phyloP scores from a whole-genome alignment of 2,888 invertebrate genomes.

The Clusia tigrina region DNA sequence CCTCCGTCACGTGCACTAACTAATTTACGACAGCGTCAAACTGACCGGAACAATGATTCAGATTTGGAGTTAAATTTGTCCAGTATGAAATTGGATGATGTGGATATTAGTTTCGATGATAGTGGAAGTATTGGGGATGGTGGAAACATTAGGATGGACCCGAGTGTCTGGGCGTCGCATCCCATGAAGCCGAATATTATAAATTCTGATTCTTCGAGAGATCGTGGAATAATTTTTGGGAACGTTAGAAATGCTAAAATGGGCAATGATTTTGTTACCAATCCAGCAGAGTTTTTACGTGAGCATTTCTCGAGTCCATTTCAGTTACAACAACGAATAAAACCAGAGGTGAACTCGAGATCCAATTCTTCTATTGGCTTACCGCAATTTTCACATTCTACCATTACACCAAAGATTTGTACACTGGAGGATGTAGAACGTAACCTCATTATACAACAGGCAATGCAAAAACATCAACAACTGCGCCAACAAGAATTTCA shows the following conservation, averaged over 20 bases:
- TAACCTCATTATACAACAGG: conserved; percentile 60
- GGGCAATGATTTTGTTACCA: conserved; percentile 35
- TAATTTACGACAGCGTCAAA: conserved; percentile 30
- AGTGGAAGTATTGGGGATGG: conserved; percentile 45
- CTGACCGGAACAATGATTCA: conserved; percentile 53
- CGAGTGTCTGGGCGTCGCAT: conserved; percentile 66
- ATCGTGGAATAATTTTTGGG: not conserved
- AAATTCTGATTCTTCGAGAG: no score
- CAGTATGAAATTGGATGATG: conserved; percentile 61
- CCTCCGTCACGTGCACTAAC: conserved; percentile 37
- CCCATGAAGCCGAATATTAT: conserved; percentile 25
- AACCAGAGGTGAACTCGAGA: conserved; percentile 30
- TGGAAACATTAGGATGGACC: conserved; percentile 56
- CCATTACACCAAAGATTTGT: conserved; percentile 55
- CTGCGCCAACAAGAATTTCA: conserved; percentile 40
- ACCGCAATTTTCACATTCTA: conserved; percentile 37
- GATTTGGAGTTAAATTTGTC: conserved; percentile 63
- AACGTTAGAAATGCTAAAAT: not conserved
- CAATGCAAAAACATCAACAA: conserved; percentile 50
- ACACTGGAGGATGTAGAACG: conserved; percentile 64
- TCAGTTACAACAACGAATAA: conserved; percentile 31
- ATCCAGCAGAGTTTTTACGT: conserved; percentile 52
- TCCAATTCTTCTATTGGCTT: conserved; percentile 45
- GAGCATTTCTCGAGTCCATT: conserved; percentile 54
- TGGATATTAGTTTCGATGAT: conserved; percentile 58